Evolutionary conservation across 2,113 vertebrate genomes (phyloP).

Genomic region (Nanorana parkeri): DNA sequence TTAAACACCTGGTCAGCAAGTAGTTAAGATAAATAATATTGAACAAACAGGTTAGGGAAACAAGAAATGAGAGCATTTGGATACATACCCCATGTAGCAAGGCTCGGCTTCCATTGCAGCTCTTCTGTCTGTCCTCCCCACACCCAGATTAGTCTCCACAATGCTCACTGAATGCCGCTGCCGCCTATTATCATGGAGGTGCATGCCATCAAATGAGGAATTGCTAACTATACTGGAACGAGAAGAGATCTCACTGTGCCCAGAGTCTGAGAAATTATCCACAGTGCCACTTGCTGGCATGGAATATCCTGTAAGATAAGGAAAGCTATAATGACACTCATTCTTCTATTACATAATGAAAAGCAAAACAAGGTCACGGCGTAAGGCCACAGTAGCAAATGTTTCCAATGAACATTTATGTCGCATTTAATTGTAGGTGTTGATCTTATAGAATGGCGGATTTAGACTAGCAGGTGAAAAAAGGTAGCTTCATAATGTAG

Average conservation of each 20-base stretch:
- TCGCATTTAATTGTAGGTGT: no score
- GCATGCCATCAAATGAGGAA: slow-evolving; percentile 88
- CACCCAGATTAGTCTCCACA: slow-evolving; percentile 81
- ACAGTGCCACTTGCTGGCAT: slow-evolving; percentile 81
- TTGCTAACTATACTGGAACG: slow-evolving; percentile 97
- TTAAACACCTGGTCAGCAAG: no score
- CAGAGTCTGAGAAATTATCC: slow-evolving; percentile 93
- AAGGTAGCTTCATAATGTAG: no score
- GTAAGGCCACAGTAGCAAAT: no score
- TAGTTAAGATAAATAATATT: no score
- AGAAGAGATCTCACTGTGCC: slow-evolving; percentile 96
- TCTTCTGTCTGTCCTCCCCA: slow-evolving; percentile 85
- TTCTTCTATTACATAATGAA: neutral
- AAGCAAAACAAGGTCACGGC: neutral
- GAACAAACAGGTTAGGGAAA: no score
- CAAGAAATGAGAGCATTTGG: no score
- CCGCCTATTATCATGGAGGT: slow-evolving; percentile 86
- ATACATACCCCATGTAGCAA: slow-evolving; percentile 89
- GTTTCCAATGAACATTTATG: no score
- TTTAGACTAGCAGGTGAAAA: no score
- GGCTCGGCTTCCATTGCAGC: slow-evolving; percentile 89
- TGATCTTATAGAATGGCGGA: no score
- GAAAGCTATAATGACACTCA: neutral
- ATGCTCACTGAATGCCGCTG: slow-evolving; percentile 88
- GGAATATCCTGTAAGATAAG: slow-evolving; percentile 79